Evolutionary conservation across 2,797 vertebrate genomes (phyloP).

Genomic region (Orestias chungarensis): DNA sequence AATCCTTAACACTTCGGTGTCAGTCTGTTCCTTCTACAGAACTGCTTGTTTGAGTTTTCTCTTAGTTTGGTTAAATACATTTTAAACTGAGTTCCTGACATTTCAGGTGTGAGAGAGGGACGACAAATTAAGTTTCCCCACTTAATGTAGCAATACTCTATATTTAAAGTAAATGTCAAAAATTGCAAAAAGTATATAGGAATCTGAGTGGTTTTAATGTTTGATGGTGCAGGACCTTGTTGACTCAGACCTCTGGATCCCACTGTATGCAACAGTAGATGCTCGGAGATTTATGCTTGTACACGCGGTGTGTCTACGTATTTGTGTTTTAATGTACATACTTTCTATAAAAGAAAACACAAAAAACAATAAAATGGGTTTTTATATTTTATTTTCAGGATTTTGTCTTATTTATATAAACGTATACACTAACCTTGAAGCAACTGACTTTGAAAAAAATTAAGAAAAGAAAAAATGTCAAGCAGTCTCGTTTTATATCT

Average conservation of each 20-base stretch:
- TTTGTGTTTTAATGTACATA: conserved; percentile 81
- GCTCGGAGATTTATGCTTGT: conserved; percentile 46
- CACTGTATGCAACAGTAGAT: conserved; percentile 43
- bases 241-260: conserved; percentile 45
- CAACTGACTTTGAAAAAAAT: conserved; percentile 13
- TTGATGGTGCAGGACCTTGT: background rate
- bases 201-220: background rate
- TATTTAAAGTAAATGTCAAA: conserved; percentile 1
- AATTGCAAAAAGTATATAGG: background rate
- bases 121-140: background rate
- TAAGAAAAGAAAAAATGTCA: conserved; percentile 38
- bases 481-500: conserved; percentile 8
- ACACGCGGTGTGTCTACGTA: conserved; percentile 67
- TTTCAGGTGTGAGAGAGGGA: background rate
- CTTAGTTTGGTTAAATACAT: background rate
- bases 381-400: conserved; percentile 56
- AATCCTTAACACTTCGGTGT: conserved; percentile 1
- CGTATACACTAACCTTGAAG: conserved; percentile 43
- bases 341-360: conserved; percentile 63
- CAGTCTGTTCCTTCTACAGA: conserved; percentile 9
- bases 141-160: background rate
- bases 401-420: conserved; percentile 27
- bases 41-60: background rate
- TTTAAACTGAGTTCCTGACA: conserved; percentile 2
- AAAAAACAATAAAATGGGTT: conserved; percentile 47